Evolutionary conservation across 30 jellyfish, hydroid and myxozoan genomes (phyloP).

Genomic region (Aurelia aurita complex sp. Pacific): DNA sequence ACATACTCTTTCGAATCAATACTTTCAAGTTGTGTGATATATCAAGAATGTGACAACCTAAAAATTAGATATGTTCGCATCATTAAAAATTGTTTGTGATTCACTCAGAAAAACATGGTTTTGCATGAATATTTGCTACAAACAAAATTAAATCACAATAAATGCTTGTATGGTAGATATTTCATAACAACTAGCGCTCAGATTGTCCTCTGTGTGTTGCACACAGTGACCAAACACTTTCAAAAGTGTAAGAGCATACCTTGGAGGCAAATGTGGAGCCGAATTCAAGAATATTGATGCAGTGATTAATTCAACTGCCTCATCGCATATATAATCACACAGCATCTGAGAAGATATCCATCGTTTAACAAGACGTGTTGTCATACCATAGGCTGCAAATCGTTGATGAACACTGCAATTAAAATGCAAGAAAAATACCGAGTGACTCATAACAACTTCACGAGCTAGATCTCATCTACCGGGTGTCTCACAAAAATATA

Average conservation of each 20-base stretch:
- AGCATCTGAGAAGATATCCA: slow-evolving; percentile 92
- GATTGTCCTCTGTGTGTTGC: neutral
- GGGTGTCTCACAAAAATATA: too few species aligned
- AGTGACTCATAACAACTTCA: too few species aligned
- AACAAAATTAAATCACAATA: neutral
- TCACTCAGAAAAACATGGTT: too few species aligned
- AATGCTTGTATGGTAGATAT: neutral
- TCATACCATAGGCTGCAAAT: slow-evolving; percentile 65
- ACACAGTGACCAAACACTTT: neutral
- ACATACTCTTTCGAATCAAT: too few species aligned
- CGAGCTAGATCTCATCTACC: too few species aligned
- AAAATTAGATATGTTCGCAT: too few species aligned
- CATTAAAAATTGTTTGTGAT: too few species aligned
- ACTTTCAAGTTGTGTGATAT: too few species aligned
- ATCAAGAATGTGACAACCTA: too few species aligned
- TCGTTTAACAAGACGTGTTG: slow-evolving; percentile 77
- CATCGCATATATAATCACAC: slow-evolving; percentile 51
- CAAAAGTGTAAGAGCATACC: slow-evolving; percentile 32
- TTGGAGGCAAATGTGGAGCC: slow-evolving; percentile 65
- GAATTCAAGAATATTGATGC: slow-evolving; percentile 75
- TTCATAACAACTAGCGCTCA: neutral
- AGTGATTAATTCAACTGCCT: slow-evolving; percentile 73
- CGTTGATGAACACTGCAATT: slow-evolving; percentile 66
- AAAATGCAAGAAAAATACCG: neutral
- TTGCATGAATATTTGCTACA: too few species aligned